Base-by-base conservation (phyloP, 2,113 vertebrate species). In the Thomomys bottae region DNA sequence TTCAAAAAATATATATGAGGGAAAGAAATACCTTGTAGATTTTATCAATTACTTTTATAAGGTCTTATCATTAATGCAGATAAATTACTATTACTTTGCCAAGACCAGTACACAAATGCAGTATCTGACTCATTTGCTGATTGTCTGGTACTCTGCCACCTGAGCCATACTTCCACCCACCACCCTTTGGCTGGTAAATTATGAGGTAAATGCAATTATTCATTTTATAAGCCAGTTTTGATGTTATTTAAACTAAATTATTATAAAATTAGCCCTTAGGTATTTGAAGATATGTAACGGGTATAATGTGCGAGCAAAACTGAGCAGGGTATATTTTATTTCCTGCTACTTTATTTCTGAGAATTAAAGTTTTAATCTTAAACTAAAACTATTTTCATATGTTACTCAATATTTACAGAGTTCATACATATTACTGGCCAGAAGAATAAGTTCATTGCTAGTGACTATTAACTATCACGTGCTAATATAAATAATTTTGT, bases 341-440 rank as follows among this genome's bases (percentile, higher is more conserved):
- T 64, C 61, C 4, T 10, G 45, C 20, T 18, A 8, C 23, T 78
- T 84, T 90, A 26, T 80, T 90, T 90, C 28, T 84, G 26, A 80
- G n/a, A 87, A 88, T 77, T 87, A 80, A 30, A 76, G 14, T 85
- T 93, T 82, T 80, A 84, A 15, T 70, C 38, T 63, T 78, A 78
- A 79, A 45, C 28, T 67, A 72, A 36, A 30, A 45, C 75, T 1
- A 4, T 2, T 83, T 94, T 93, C 28, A 30, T n/a, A 8, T 64
- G 34, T 78, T 72, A 14, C 76, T 45, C 18, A 78, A 4, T 86
- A 70, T 32, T 3, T 3, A 63, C 21, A 70, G 15, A 18, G 7
- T 88, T 87, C 11, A 3, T 66, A 28, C 42, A 32, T n/a, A 28
- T 15, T 45, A 15, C 79, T 68, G 15, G 21, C 8, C 30, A 78